These are phyloP conservation scores for Platysteira castanea DNA, from an alignment of 2,113 vertebrate genomes.

Conservation along the genomic window DNA sequence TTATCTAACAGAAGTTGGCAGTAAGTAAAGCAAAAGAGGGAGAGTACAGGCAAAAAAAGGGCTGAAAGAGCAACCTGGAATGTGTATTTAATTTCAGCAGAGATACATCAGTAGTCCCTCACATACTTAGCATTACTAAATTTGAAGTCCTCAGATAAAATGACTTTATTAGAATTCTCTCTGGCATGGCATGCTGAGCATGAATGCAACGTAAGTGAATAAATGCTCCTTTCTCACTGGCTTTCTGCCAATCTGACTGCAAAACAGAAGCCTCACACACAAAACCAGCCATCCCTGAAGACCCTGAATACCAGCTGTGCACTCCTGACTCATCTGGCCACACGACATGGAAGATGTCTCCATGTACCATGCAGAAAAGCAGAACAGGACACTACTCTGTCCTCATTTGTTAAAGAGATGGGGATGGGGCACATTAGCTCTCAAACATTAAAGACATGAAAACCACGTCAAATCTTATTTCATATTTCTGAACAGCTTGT, in stretches of 20 bases:
- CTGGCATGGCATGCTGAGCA: constrained; percentile 41
- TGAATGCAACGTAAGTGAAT: constrained; percentile 4
- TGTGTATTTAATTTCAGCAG: constrained; percentile 21
- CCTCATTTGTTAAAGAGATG: neutral
- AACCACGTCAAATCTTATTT: neutral
- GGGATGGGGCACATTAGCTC: neutral
- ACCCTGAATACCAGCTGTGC: neutral
- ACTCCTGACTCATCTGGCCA: neutral
- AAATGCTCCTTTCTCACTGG: neutral
- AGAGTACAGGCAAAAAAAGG: neutral
- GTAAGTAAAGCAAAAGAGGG: neutral
- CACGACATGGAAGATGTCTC: neutral
- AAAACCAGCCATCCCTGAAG: constrained; percentile 33
- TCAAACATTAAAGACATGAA: neutral
- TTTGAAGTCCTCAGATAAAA: constrained; percentile 52
- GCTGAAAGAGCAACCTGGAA: neutral
- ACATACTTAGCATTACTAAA: constrained; percentile 13
- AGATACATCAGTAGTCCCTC: neutral
- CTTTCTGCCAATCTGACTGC: neutral
- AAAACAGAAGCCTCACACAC: neutral
- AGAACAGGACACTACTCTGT: neutral
- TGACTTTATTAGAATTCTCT: constrained; percentile 52
- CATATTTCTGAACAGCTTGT: neutral
- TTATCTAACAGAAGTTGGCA: constrained; percentile 16
- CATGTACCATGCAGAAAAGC: neutral